Base-by-base conservation (phyloP, 1,140 invertebrate species). In the Euura lappo region DNA sequence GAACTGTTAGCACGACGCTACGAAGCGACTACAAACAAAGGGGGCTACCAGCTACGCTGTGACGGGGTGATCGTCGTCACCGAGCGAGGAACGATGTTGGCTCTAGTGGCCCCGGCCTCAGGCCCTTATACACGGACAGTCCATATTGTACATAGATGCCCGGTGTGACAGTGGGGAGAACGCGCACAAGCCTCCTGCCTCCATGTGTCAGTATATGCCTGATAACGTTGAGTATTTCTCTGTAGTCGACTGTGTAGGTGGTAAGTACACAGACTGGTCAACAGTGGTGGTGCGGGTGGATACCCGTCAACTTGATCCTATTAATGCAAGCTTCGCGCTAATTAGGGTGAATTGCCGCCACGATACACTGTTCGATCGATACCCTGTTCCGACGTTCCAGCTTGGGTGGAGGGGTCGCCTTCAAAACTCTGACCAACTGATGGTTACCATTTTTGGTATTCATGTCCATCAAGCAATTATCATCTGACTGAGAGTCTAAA, bases 281-380 rank as follows among this genome's bases (percentile, higher is more conserved):
- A 28, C 28, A 28, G 28, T 28, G 28, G 28, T 28, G 28, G 28
- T 28, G 28, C 28, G 28, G 28, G 28, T 28, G 44, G 66, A 44
- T 42, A 68, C 28, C 1, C 44, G 6, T 28, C 66, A 68, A 82
- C 81, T 83, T 81, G 80, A 83, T 83, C 80, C 79, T 80, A 83
- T 81, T 83, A 83, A 83, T 83, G 80, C 78, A 76, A 80, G 78
- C 79, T 79, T 80, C 78, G 79, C 77, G 80, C 80, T 83, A 83
- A 83, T 83, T 83, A 83, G 81, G 79, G 81, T 83, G 78, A 80
- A 81, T 80, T 83, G 81, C 78, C 80, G 80, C 77, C 77, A 77
- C 76, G 77, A 80, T 79, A 81, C 80, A 78, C 79, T 75, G 74
- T 73, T 72, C 74, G 74, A 77, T 77, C 76, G 76, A 77, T 77